Conservation (phyloP, 2,797 vertebrate species). For the Sphaeramia orbicularis region DNA sequence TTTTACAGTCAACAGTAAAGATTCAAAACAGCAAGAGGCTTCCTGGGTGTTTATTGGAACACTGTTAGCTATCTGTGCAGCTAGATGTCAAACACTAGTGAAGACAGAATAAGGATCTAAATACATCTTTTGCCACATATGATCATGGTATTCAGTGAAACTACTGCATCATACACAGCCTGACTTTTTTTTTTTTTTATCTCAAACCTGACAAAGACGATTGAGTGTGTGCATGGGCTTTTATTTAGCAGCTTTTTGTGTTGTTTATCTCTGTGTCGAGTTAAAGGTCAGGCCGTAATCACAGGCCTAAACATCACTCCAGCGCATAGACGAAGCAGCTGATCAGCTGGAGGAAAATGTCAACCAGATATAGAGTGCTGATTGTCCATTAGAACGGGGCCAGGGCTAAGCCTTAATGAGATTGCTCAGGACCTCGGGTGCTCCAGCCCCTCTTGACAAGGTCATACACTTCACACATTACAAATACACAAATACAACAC, state of each 20-base stretch:
- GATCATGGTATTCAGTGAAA: background rate
- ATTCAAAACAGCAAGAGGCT: too few relatives aligned
- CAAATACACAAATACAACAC: too few relatives aligned
- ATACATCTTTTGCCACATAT: too few relatives aligned
- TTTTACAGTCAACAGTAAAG: too few relatives aligned
- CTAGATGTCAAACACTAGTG: too few relatives aligned
- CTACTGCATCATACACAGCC: background rate
- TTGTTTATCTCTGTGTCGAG: constrained; percentile 68
- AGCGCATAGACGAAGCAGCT: constrained; percentile 70
- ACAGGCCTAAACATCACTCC: constrained; percentile 75
- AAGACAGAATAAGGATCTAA: too few relatives aligned
- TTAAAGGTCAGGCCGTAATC: constrained; percentile 83
- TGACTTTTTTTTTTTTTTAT: constrained; percentile 6
- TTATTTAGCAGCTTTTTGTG: constrained; percentile 55
- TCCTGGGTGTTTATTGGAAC: too few relatives aligned
- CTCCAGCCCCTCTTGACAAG: constrained; percentile 57
- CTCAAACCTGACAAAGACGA: constrained; percentile 15
- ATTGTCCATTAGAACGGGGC: constrained; percentile 77
- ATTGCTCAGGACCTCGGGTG: constrained; percentile 43
- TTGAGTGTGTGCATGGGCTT: constrained; percentile 19
- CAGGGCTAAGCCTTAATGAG: constrained; percentile 56
- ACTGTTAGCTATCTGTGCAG: too few relatives aligned
- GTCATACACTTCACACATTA: constrained; percentile 38
- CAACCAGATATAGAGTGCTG: constrained; percentile 78
- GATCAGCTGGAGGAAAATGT: constrained; percentile 82